These are phyloP conservation scores for Melanostoma scalare DNA, from an alignment of 2,888 invertebrate species.

Conservation along the genomic window DNA sequence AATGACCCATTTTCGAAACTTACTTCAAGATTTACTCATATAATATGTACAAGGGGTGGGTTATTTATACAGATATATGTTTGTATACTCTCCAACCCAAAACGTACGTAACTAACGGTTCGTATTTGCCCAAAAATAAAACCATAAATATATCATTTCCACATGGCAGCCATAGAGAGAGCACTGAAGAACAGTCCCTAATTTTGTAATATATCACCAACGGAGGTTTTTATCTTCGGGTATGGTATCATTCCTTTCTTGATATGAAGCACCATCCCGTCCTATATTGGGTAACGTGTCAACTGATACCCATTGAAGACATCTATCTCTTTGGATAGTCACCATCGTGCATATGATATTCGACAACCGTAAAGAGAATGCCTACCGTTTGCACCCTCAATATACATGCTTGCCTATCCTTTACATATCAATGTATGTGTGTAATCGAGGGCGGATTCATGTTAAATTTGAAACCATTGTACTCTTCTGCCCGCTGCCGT, in stretches of 20 bases:
- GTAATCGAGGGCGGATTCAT: constrained; percentile 66
- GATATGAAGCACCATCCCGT: constrained; percentile 52
- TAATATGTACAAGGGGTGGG: not conserved
- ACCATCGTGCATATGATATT: constrained; percentile 49
- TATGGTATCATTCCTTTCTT: constrained; percentile 42
- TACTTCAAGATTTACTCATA: constrained; percentile 10
- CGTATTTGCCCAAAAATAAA: constrained; percentile 64
- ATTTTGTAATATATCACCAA: constrained; percentile 69
- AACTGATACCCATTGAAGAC: constrained; percentile 70
- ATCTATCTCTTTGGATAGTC: constrained; percentile 60
- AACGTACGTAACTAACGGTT: constrained; percentile 34
- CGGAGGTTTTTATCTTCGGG: constrained; percentile 63
- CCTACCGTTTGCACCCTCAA: constrained; percentile 37
- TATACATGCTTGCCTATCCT: constrained; percentile 16
- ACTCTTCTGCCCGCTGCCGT: constrained; percentile 30
- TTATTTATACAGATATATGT: constrained; percentile 40
- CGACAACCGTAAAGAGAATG: constrained; percentile 21
- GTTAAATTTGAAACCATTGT: constrained; percentile 71
- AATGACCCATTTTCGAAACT: constrained; percentile 59
- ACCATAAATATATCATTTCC: constrained; percentile 73
- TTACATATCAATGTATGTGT: constrained; percentile 14
- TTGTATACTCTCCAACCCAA: constrained; percentile 1
- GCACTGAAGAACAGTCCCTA: constrained; percentile 69
- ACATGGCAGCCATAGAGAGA: constrained; percentile 56
- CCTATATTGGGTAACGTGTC: constrained; percentile 67